phyloP scores from a whole-genome alignment of 2,797 vertebrate species.

The Peromyscus eremicus region DNA sequence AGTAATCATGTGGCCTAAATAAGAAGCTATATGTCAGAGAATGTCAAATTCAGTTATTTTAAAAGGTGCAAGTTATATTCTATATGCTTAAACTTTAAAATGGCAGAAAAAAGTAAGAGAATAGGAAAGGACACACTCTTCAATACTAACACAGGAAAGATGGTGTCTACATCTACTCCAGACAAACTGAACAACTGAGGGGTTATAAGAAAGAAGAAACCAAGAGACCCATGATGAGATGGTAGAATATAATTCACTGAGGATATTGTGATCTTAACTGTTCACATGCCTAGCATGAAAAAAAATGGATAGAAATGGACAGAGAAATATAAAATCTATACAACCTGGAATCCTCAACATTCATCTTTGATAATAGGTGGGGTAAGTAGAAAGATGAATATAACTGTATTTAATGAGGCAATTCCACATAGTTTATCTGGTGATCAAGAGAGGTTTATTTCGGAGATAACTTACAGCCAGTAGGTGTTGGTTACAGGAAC shows the following conservation, averaged over 20 bases:
- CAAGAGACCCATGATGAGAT: not conserved
- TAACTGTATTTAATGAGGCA: too few relatives aligned
- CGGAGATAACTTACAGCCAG: too few relatives aligned
- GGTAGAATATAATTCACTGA: not conserved
- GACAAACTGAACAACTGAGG: not conserved
- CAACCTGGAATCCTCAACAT: not conserved
- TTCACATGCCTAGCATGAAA: accelerated
- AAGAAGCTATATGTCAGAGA: not conserved
- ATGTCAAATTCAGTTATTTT: not conserved
- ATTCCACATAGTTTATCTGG: too few relatives aligned
- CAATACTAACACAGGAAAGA: not conserved
- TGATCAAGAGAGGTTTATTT: too few relatives aligned
- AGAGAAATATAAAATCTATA: not conserved
- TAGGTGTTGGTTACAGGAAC: too few relatives aligned
- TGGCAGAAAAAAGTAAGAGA: not conserved
- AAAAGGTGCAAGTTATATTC: not conserved
- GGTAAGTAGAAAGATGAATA: not conserved
- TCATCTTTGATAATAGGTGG: not conserved
- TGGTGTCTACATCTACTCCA: not conserved
- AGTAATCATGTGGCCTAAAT: not conserved
- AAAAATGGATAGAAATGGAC: not conserved
- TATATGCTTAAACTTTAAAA: not conserved
- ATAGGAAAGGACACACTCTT: not conserved
- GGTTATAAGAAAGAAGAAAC: not conserved
- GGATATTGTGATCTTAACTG: not conserved